Percentiles rank a stretch among this genome's conserved stretches.
phyloP scores from a whole-genome alignment of 2,113 vertebrate species.

The Lampris megalopsis region DNA sequence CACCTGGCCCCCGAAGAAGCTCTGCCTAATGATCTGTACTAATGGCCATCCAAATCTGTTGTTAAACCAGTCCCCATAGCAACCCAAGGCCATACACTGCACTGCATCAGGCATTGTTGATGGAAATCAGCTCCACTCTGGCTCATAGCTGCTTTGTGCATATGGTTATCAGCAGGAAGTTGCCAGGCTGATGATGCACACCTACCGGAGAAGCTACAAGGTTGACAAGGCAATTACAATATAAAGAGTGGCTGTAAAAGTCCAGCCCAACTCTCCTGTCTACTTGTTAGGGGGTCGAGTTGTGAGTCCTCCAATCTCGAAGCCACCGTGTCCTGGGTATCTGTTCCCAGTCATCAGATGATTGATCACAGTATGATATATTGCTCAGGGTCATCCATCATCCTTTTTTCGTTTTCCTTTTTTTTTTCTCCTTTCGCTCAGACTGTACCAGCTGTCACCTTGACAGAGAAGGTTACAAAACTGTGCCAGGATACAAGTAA shows the following conservation, averaged over 20 bases:
- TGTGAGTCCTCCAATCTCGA: conserved; percentile 21
- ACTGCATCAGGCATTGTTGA: conserved; percentile 16
- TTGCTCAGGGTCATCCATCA: conserved; percentile 45
- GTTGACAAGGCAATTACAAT: conserved; percentile 17
- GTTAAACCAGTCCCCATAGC: conserved; percentile 64
- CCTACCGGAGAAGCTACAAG: conserved; percentile 3
- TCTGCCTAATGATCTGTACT: conserved; percentile 81
- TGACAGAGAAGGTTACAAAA: conserved; percentile 5
- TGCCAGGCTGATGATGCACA: conserved; percentile 3
- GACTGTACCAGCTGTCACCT: conserved; percentile 53
- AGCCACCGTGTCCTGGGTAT: conserved; percentile 24
- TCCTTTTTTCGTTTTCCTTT: conserved; percentile 47
- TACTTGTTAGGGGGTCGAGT: conserved; percentile 8
- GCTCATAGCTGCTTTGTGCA: conserved; percentile 25
- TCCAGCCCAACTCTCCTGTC: not conserved
- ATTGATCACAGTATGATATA: conserved; percentile 55
- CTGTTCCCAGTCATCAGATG: conserved; percentile 39
- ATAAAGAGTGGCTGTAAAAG: not conserved
- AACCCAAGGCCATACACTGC: conserved; percentile 44
- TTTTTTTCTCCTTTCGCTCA: conserved; percentile 36
- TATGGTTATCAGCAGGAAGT: conserved; percentile 25
- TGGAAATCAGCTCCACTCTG: conserved; percentile 22
- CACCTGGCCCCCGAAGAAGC: conserved; percentile 70
- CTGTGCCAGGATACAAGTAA: conserved; percentile 1
- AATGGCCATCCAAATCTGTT: conserved; percentile 73